Conservation (phyloP, 2,888 invertebrate species). For the Rotaria socialis region DNA sequence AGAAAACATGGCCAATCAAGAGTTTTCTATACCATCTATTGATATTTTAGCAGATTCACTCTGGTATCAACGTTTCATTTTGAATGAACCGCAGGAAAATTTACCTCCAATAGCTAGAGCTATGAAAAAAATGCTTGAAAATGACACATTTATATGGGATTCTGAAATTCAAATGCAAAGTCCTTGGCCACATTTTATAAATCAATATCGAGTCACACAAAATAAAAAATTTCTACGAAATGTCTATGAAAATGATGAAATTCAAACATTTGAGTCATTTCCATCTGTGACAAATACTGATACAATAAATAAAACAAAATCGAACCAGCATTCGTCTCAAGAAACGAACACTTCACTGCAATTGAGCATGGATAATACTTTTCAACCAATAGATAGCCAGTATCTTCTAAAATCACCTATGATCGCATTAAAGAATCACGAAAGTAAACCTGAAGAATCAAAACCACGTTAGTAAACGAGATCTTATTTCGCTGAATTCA, state of each 20-base stretch:
- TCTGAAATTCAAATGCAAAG: background rate
- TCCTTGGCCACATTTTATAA: background rate
- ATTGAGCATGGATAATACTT: background rate
- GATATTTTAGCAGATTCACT: background rate
- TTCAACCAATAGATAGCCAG: background rate
- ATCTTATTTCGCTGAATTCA: no score
- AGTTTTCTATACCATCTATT: background rate
- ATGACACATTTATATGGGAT: background rate
- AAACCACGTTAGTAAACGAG: no score
- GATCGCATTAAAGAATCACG: background rate
- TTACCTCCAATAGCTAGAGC: background rate
- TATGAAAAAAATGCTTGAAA: background rate
- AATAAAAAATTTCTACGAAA: background rate
- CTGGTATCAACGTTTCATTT: background rate
- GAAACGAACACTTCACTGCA: background rate
- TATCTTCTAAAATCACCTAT: background rate
- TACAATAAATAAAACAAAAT: background rate
- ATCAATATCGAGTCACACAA: background rate
- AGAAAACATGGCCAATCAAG: background rate
- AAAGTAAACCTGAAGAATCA: background rate
- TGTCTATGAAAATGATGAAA: background rate
- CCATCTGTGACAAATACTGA: no score
- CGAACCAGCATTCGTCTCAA: background rate
- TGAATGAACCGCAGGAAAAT: background rate
- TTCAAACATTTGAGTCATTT: background rate